phyloP scores from a whole-genome alignment of 2,797 vertebrate genomes.

The Sebastes wilsoni region DNA sequence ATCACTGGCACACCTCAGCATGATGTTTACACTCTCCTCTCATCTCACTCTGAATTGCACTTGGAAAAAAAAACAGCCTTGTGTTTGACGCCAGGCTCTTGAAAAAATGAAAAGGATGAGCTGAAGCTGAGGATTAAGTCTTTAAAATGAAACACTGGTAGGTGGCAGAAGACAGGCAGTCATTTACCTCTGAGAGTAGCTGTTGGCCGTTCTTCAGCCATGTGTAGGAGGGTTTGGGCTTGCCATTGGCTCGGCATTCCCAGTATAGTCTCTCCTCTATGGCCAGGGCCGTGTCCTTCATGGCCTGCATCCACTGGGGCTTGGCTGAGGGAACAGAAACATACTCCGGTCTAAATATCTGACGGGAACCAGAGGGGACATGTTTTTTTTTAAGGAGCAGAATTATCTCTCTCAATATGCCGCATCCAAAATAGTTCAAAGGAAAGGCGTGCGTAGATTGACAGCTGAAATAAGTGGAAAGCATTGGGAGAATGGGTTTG shows the following conservation, averaged over 20 bases:
- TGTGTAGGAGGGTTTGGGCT: conserved; percentile 92
- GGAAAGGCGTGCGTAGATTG: conserved; percentile 11
- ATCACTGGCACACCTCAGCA: conserved; percentile 63
- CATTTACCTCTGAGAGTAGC: conserved; percentile 86
- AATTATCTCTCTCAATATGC: conserved; percentile 42
- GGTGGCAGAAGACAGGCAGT: conserved; percentile 40
- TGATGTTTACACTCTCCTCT: conserved; percentile 67
- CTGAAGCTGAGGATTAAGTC: conserved; percentile 51
- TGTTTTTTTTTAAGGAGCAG: conserved; percentile 25
- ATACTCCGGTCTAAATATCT: conserved; percentile 47
- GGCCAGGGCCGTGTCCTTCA: conserved; percentile 87
- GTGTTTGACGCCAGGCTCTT: conserved; percentile 23
- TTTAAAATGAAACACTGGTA: conserved; percentile 61
- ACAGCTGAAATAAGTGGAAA: conserved; percentile 43
- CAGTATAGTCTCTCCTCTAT: conserved; percentile 90
- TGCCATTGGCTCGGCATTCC: conserved; percentile 93
- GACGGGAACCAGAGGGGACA: conserved; percentile 22
- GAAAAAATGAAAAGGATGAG: conserved; percentile 50
- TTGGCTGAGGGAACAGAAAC: conserved; percentile 84
- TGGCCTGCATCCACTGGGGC: conserved; percentile 93
- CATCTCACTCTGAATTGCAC: conserved; percentile 51
- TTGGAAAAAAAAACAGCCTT: conserved; percentile 50
- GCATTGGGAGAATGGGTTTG: conserved; percentile 8
- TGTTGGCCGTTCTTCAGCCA: conserved; percentile 94
- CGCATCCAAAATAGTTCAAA: conserved; percentile 54